phyloP scores from a whole-genome alignment of 1,140 invertebrate species.

The Saccostrea echinata region DNA sequence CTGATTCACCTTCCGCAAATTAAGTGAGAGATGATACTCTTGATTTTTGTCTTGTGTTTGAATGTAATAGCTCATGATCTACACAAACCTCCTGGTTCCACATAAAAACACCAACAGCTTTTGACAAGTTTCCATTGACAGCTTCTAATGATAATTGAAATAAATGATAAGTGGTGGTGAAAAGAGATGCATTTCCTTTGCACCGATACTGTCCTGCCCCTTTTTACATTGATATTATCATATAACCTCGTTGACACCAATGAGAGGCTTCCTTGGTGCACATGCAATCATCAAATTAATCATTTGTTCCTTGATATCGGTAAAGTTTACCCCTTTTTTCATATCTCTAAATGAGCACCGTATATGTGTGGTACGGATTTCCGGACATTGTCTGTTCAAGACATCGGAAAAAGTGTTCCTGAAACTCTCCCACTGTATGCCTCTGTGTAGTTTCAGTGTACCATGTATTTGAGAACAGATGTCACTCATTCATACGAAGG shows the following conservation, averaged over 20 bases:
- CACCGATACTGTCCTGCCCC: background rate
- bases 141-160: slow-evolving; percentile 8
- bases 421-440: too few relatives aligned
- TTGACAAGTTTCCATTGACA: background rate
- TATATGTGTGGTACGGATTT: background rate
- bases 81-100: background rate
- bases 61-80: background rate
- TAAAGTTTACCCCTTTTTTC: background rate
- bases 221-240: slow-evolving; percentile 5
- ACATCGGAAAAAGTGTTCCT: background rate
- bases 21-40: background rate
- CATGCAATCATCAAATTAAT: slow-evolving; percentile 35
- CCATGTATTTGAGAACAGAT: background rate
- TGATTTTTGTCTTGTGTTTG: background rate
- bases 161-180: background rate
- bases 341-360: background rate
- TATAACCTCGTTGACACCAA: background rate
- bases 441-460: background rate
- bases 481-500: background rate
- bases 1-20: background rate
- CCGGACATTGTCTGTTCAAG: background rate
- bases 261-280: background rate
- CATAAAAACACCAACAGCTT: background rate
- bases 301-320: background rate
- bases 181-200: slow-evolving; percentile 18